Percentiles rank a stretch among this genome's conserved stretches.
These are phyloP conservation scores for Drosophila arizonae DNA, from an alignment of 1,140 invertebrate genomes.

Conservation along the genomic window DNA sequence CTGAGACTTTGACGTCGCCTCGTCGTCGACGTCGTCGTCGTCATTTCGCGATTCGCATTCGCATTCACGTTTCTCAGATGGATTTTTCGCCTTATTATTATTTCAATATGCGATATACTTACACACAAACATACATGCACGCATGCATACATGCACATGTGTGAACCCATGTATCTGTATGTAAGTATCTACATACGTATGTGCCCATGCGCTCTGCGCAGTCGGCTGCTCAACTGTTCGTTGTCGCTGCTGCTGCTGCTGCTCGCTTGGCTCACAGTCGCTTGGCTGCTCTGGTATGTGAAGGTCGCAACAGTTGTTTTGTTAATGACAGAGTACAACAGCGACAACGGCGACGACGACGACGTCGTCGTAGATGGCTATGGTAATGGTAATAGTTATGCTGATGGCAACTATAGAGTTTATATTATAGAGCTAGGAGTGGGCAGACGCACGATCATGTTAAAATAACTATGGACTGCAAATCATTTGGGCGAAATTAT, in stretches of 20 bases:
- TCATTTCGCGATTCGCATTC: conserved; percentile 57
- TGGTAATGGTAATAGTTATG: conserved; percentile 28
- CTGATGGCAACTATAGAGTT: conserved; percentile 14
- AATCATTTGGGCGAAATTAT: conserved; percentile 6
- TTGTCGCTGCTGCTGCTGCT: conserved; percentile 10
- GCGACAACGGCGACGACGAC: conserved; percentile 31
- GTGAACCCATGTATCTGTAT: conserved; percentile 16
- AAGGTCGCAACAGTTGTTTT: conserved; percentile 83
- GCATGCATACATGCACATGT: not conserved
- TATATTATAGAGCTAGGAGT: conserved; percentile 3
- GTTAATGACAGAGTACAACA: conserved; percentile 81
- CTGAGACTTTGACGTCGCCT: conserved; percentile 67
- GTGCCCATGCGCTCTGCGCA: conserved; percentile 41
- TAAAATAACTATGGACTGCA: conserved; percentile 9
- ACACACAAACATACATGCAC: conserved; percentile 15
- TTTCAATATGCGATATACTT: conserved; percentile 68
- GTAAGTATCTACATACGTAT: conserved; percentile 33
- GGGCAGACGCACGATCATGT: conserved; percentile 25
- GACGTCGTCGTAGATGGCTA: conserved; percentile 2
- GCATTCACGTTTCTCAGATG: conserved; percentile 74
- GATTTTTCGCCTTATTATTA: conserved; percentile 77
- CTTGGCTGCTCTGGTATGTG: conserved; percentile 78
- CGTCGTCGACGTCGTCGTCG: conserved; percentile 42
- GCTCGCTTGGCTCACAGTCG: conserved; percentile 30
- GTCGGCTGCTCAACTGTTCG: conserved; percentile 9